These are phyloP conservation scores for Phyllotis vaccarum DNA, from an alignment of 2,797 vertebrate genomes.

Conservation along the genomic window DNA sequence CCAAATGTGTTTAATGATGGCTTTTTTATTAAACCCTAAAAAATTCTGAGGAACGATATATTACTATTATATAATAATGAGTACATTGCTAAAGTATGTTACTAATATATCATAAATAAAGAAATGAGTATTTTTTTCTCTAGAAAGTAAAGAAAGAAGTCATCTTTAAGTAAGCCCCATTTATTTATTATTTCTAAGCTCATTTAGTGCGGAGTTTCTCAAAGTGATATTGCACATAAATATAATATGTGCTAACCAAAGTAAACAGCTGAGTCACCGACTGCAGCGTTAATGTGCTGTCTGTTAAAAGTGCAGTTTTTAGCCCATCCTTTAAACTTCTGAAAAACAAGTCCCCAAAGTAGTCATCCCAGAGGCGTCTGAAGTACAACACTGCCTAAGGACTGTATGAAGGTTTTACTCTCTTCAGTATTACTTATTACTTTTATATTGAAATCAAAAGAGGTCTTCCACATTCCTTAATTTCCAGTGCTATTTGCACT, in stretches of 20 bases:
- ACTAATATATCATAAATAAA: neutral
- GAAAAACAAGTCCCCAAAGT: neutral
- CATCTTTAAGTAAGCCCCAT: neutral
- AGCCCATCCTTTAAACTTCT: neutral
- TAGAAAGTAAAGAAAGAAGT: constrained; percentile 28
- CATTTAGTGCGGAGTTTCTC: constrained; percentile 9
- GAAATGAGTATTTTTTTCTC: neutral
- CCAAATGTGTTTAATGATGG: neutral
- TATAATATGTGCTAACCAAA: neutral
- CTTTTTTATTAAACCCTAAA: constrained; percentile 8
- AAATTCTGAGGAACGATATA: neutral
- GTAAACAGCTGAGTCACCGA: neutral
- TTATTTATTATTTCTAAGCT: neutral
- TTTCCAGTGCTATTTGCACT: neutral
- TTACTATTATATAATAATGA: neutral
- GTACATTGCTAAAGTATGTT: neutral
- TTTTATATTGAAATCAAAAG: neutral
- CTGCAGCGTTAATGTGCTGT: neutral
- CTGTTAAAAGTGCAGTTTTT: constrained; percentile 3
- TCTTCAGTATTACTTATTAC: neutral
- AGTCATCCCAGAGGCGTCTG: neutral
- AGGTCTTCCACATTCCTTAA: neutral
- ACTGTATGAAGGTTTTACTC: neutral
- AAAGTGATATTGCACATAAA: neutral
- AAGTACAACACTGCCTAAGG: neutral